Evolutionary conservation across 2,888 invertebrate species (phyloP), one percentile per base, ranked within the genome.

Genomic region (Lordiphosa andalusiaca): DNA sequence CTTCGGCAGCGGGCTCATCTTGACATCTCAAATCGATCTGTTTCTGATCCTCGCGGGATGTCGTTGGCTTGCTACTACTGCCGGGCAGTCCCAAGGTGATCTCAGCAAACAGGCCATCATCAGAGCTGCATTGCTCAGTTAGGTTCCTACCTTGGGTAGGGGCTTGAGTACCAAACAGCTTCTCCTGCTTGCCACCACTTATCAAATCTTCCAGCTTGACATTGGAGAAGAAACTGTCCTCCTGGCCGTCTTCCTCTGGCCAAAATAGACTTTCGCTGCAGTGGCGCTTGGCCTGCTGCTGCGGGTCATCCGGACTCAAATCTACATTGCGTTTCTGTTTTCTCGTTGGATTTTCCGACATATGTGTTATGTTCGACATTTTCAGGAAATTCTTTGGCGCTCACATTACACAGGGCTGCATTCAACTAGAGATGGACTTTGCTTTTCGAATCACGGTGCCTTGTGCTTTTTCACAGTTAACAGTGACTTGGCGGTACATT

Each of bases 221-320:
- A 51, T 82, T 72, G 0, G 83, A 85, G 37, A 88, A 84, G 23
- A 88, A 84, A 49, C 86, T 88, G 4, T 81, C 83, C 19, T 86
- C 87, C 10, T 88, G 86, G 9, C 72, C 72, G 40, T 87, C 7
- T 3, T 6, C 25, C 7, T 25, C 72, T 3, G 85, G 78, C 86
- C 85, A 80, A 5, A 83, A 58, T 0, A 75, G 49, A 42, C 67
- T 78, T 37, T 85, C 77, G 38, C 39, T 53, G 13, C 84, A 71
- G 23, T 60, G 42, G 0, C 84, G 73, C 51, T 84, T 84, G 9
- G 67, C 51, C 59, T 57, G 13, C 30, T 13, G 33, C 44, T 30
- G 42, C 13, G 1, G 23, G 16, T 16, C 30, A 33, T 44, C 10
- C 6, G 16, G 10, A 6, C 6, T 3, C 6, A 33, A 16, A 10